These are phyloP conservation scores for Oxyura jamaicensis DNA, from an alignment of 2,113 vertebrate genomes.

Conservation along the genomic window DNA sequence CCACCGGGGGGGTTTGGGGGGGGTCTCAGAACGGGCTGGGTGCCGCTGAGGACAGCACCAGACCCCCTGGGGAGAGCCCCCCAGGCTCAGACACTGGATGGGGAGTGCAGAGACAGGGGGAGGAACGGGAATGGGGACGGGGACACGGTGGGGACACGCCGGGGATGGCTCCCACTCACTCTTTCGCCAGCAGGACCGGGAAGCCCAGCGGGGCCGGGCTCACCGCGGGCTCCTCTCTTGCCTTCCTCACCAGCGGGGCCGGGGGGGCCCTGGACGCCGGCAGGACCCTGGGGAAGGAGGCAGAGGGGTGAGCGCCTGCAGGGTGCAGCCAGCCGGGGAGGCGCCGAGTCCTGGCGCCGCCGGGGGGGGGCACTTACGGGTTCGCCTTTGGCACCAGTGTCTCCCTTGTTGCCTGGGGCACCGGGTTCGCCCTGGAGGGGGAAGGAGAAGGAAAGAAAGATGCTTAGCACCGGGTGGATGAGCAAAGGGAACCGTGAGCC, in stretches of 20 bases:
- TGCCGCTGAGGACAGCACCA: not conserved
- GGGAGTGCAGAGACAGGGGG: rapidly evolving
- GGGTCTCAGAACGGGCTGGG: not conserved
- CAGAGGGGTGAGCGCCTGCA: not conserved
- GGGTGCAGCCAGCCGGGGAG: not conserved
- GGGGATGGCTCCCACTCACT: conserved; percentile 75
- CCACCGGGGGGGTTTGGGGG: not conserved
- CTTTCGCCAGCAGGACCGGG: conserved; percentile 92
- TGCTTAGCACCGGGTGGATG: rapidly evolving
- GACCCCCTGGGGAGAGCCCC: no score
- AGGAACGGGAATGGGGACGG: rapidly evolving
- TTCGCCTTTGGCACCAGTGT: conserved; percentile 92
- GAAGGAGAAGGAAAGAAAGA: not conserved
- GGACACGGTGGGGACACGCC: rapidly evolving
- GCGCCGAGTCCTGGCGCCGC: rapidly evolving
- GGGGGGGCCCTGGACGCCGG: conserved; percentile 87
- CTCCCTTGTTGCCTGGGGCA: conserved; percentile 88
- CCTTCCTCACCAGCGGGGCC: conserved; percentile 94
- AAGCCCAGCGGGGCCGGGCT: conserved; percentile 88
- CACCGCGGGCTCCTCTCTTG: conserved; percentile 94
- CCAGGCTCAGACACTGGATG: rapidly evolving
- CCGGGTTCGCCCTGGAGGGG: conserved; percentile 89
- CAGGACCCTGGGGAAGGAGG: conserved; percentile 81
- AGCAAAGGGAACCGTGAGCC: not conserved
- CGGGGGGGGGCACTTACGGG: conserved; percentile 81